Base-by-base conservation (phyloP, 2,888 invertebrate genomes). In the Agrilus mali region DNA sequence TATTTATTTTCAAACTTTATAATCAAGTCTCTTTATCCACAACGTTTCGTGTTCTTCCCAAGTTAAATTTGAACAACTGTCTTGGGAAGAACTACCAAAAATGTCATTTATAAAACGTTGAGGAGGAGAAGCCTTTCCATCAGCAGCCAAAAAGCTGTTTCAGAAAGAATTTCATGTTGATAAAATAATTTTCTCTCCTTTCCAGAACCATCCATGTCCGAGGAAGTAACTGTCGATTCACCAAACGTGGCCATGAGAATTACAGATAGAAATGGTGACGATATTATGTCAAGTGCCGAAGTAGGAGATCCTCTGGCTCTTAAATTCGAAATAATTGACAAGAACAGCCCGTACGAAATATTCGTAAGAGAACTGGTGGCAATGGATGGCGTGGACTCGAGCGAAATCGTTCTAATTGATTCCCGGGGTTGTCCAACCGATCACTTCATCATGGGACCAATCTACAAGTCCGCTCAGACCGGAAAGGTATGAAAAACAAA, bases 241-340 rank as follows among this genome's bases (percentile, higher is more conserved):
- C 93, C 93, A 47, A 93, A 92, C 69, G 92, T 93, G 46, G 85
- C 90, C 33, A 93, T 94, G 93, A 85, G 84, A 66, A 89, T 88
- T 60, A 89, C 88, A 16, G 85, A 86, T 60, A 77, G 88, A 49
- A 83, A 78, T 57, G 87, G 86, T 46, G 82, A 81, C 57, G 86
- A 87, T 54, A 83, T 86, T 50, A 82, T 89, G 69, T 81, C 82
- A 31, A 82, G 88, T 1, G 90, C 90, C 49, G 87, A 90, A 72
- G 92, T 93, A 48, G 93, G 93, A 55, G 93, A 93, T 72, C 88
- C 92, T 20, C 70, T 93, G 68, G 86, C 89, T 32, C 76, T 93
- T 43, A 81, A 86, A 62, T 93, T 93, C 71, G 90, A 92, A 70
- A 92, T 93, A 58, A 75, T 90, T 66, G 92, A 93, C 65, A 84